Evolutionary conservation across 2,888 invertebrate genomes (phyloP), one percentile per base, ranked within the genome.

Genomic region (Boloria selene): DNA sequence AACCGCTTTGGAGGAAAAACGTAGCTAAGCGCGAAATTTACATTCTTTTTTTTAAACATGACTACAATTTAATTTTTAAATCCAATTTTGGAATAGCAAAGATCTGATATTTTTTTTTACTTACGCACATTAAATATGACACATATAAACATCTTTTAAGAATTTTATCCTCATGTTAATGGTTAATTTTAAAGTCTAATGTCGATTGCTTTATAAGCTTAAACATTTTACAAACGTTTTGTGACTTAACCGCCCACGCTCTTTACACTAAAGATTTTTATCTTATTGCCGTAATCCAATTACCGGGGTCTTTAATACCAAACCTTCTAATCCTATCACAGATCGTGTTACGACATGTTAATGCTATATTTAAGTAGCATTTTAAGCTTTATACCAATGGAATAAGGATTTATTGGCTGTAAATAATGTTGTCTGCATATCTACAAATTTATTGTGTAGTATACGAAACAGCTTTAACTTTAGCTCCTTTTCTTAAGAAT

Each of bases 1-100:
- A 82, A 77, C 78, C 87, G 88, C 81, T 79, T 78, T 79, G 77
- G 74, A 64, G 68, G 67, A 69, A 67, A 75, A 76, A 76, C 49
- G 73, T 77, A 68, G 70, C 70, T 69, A 71, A 74, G 72, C 69
- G 67, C 72, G 70, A 71, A 77, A 72, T 73, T 72, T 71, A 63
- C 61, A 59, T 55, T 42, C 49, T 26, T 14, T 42, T 38, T 42
- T 58, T 44, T 38, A 51, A 42, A 10, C 50, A 4, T 14, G 14
- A 18, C 51, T 13, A 18, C 4, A 10, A 22, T 31, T 47, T 5
- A 2, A 13, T 13, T 58, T 16, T 26, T 6, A 45, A 16, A 45
- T 54, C n/a, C 4, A 13, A 7, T 13, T 55, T 44, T 18, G 42
- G 14, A 6, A 16, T 17, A 17, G 42, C 16, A 38, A 38, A 38